Evolutionary conservation across 2,113 vertebrate species (phyloP), one percentile per base, ranked within the genome.

Genomic region (Amia ocellicauda): DNA sequence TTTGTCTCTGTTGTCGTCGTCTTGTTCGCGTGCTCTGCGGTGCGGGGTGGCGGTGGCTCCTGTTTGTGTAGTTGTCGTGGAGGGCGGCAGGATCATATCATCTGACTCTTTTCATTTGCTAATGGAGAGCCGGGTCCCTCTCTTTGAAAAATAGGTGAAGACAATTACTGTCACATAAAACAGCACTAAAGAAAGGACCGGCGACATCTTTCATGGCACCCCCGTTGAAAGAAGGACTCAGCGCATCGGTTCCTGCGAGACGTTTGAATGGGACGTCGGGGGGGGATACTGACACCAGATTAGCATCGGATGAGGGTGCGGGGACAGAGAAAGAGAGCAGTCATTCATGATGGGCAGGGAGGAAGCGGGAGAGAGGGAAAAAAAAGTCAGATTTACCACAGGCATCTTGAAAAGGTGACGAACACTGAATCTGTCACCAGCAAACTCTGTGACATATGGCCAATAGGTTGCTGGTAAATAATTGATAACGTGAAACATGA

Each of bases 401-500:
- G 82, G 63, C 68, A 7, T 63, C 78, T 65, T 88, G 81, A 86
- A 89, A 92, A 90, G 88, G 86, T 85, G 80, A 85, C n/a, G 68
- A 89, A 86, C 78, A 78, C 69, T 4, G 42, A 77, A 70, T 73
- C 88, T 91, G 83, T 88, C 88, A 86, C 74, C 73, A 62, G 73
- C 78, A 82, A 67, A 70, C 75, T 71, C 82, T 74, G 22, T 68
- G 76, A 89, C 90, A 92, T 90, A 87, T 84, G 89, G 88, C 78
- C 69, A 82, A 73, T 88, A 84, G 89, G 74, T 81, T 85, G 81
- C 68, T 77, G 72, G 85, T 93, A 89, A 93, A 93, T 93, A 88
- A 91, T 93, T 93, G 81, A 93, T 88, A 67, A 73, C 74, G 69
- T 77, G 90, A 91, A 93, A 93, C 80, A 36, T 68, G 84, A 90